Evolutionary conservation across 2,888 invertebrate genomes (phyloP), one percentile per base, ranked within the genome.

Genomic region (Marasmarcha lunaedactyla): DNA sequence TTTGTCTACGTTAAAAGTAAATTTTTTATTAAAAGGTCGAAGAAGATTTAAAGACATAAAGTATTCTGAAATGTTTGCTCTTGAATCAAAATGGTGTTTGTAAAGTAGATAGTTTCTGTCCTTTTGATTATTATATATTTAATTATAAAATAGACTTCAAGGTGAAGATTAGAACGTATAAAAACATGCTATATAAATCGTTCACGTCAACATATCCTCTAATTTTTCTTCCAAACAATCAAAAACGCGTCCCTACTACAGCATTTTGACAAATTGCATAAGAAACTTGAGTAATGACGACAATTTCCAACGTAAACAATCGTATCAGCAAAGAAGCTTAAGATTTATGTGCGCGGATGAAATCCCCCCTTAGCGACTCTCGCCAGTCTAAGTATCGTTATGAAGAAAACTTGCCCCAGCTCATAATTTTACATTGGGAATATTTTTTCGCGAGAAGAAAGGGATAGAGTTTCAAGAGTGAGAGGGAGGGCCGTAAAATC

Each of bases 391-490:
- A 20, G 4, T 20, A 20, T 20, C 20, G 20, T 20, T 20, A 20
- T 7, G 20, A 20, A 59, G 60, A 62, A 64, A 68, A 68, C 47
- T 46, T 57, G 55, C 55, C 60, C 51, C 46, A 51, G 47, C 63
- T 68, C 70, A 73, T 76, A 72, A 79, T 72, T 78, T 77, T 78
- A 76, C 68, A 76, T 70, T 51, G 64, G 60, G 71, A 55, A 65
- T 71, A 71, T 73, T 76, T 78, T 74, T 76, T 78, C 71, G 63
- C 60, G 51, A 52, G 52, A 60, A 43, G 49, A 51, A 57, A 57
- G 67, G 63, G 68, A 69, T 52, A 59, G 54, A 38, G 42, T 26
- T 42, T 46, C 34, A 42, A 15, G 70, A 51, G 48, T 51, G 71
- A 74, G 55, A 48, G 71, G 58, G 71, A 74, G 46, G 55, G 55